phyloP scores from a whole-genome alignment of 1,140 invertebrate genomes.

The Bilobella aurantiaca region DNA sequence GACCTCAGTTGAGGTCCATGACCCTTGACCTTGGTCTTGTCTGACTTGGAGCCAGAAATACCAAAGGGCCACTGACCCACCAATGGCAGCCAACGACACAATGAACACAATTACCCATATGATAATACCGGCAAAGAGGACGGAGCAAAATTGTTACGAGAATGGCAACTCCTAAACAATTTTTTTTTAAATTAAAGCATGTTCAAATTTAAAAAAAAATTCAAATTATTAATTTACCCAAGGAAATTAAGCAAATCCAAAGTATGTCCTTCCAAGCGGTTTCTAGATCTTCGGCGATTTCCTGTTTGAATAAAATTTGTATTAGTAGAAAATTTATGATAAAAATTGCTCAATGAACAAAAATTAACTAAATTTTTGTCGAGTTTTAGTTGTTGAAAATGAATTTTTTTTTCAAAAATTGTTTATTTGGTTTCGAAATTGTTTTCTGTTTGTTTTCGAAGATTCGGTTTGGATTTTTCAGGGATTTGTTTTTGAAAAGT shows the following conservation, averaged over 20 bases:
- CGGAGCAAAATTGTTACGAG: slow-evolving; percentile 52
- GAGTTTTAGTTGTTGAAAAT: no score
- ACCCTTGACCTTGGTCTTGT: slow-evolving; percentile 37
- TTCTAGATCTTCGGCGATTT: slow-evolving; percentile 51
- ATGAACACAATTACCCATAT: slow-evolving; percentile 58
- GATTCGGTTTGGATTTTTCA: no score
- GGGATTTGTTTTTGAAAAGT: no score
- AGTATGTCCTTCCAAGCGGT: slow-evolving; percentile 52
- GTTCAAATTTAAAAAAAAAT: background rate
- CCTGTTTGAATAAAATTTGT: slow-evolving; percentile 36
- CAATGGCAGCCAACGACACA: slow-evolving; percentile 48
- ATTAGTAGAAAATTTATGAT: no score
- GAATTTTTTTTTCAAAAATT: no score
- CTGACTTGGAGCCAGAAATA: slow-evolving; percentile 40
- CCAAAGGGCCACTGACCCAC: slow-evolving; percentile 56
- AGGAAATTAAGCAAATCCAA: slow-evolving; percentile 50
- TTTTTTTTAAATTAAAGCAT: no score
- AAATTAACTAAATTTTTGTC: no score
- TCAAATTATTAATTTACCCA: slow-evolving; percentile 1
- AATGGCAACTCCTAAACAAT: slow-evolving; percentile 51
- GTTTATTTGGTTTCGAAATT: no score
- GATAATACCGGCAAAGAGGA: slow-evolving; percentile 51
- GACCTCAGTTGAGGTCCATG: background rate
- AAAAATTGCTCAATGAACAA: no score
- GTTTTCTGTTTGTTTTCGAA: no score